Evolutionary conservation across 2,888 invertebrate species (phyloP).

Genomic region (Synergus itoensis): DNA sequence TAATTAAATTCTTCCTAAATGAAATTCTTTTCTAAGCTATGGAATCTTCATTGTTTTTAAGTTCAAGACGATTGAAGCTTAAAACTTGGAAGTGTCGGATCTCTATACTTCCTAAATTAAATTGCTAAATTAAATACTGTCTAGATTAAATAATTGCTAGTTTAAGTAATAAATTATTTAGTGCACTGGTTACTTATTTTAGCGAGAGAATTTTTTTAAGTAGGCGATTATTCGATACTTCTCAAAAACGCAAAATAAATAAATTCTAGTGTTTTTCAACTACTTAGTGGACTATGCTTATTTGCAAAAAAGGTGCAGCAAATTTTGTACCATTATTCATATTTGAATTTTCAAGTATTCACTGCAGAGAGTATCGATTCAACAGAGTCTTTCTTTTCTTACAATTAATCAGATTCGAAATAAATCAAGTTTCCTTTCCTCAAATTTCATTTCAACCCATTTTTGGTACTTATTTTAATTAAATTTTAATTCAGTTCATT

Average conservation of each 20-base stretch:
- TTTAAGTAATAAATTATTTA: background rate
- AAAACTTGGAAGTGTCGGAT: background rate
- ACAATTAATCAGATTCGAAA: conserved; percentile 44
- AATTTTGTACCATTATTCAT: conserved; percentile 29
- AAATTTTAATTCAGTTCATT: background rate
- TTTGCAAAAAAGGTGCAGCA: conserved; percentile 25
- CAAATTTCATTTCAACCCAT: background rate
- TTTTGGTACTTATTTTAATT: background rate
- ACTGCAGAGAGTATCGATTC: conserved; percentile 22
- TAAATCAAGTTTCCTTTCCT: background rate
- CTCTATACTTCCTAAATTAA: background rate
- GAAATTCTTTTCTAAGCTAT: background rate
- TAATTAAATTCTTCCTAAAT: background rate
- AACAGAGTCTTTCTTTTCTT: conserved; percentile 47
- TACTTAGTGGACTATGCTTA: conserved; percentile 45
- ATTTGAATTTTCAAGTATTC: conserved; percentile 10
- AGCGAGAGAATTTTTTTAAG: background rate
- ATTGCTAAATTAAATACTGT: background rate
- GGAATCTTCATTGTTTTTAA: background rate
- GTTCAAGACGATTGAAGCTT: background rate
- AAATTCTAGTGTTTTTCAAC: conserved; percentile 32
- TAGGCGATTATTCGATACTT: background rate
- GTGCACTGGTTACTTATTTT: background rate
- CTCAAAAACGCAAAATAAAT: background rate
- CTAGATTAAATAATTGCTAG: background rate